Base-by-base conservation (phyloP, 2,797 vertebrate genomes). In the Pseudotriccus pelzelni region DNA sequence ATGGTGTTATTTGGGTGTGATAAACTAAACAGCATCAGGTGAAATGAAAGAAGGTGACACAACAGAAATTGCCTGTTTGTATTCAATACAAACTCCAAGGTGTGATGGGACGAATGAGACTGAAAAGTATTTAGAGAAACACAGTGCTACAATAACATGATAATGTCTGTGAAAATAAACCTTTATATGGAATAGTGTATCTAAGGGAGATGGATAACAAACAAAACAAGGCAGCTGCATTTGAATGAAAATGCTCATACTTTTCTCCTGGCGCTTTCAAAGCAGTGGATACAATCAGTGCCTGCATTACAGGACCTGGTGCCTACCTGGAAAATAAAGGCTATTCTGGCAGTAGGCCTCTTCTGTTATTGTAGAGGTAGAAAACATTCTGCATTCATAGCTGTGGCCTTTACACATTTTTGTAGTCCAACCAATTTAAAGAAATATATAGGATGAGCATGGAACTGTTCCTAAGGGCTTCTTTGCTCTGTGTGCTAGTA, bases 401-500 rank as follows among this genome's bases (percentile, higher is more conserved):
- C 44, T 87, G 28, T 47, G 69, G 47, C 14, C 20, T 46, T 50
- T 20, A 55, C 36, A 23, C 4, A 10, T 19, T 69, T 90, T 34
- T 8, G 4, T 30, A 70, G 39, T n/a, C 28, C 22, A 59, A 34
- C 2, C 32, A 56, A 62, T 34, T 32, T 66, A 56, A 69, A 78
- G 6, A 76, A 55, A 46, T 36, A 28, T 14, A 43, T 39, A 44
- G 63, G 70, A 79, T 11, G 3, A 79, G 3, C 12, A 41, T 12
- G 7, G 15, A 56, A 63, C n/a, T 53, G 4, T 69, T 78, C 52
- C 32, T 34, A 72, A 64, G 14, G 17, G 14, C 10, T n/a, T 70
- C 14, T 81, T 70, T 0, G 0, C 22, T 83, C 18, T 76, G 13
- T 25, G 27, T 90, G 10, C 30, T 47, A 47, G 7, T 4, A 0